These are phyloP conservation scores for Amphiprion ocellaris DNA, from an alignment of 2,113 vertebrate genomes.

Conservation along the genomic window DNA sequence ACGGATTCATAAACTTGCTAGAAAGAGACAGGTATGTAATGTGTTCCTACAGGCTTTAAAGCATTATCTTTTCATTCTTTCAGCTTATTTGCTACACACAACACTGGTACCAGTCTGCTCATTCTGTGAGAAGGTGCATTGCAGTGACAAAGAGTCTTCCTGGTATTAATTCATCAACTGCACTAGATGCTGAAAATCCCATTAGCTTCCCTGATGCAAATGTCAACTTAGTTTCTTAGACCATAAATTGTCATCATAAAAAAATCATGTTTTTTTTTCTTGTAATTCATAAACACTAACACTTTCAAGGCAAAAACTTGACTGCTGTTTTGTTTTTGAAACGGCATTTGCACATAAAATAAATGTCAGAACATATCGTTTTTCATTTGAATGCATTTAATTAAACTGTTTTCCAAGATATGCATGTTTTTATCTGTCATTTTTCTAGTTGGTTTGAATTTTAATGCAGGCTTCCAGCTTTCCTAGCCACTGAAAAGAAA, in stretches of 20 bases:
- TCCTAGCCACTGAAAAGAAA: not conserved
- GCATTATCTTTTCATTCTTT: not conserved
- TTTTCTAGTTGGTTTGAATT: slow-evolving; percentile 27
- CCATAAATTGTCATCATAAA: slow-evolving; percentile 53
- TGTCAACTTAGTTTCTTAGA: slow-evolving; percentile 63
- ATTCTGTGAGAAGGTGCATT: slow-evolving; percentile 24
- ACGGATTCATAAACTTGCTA: not conserved
- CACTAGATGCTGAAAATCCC: slow-evolving; percentile 58
- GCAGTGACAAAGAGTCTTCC: slow-evolving; percentile 28
- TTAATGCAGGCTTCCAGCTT: slow-evolving; percentile 1
- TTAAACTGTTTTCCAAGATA: slow-evolving; percentile 12
- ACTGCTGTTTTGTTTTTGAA: slow-evolving; percentile 36
- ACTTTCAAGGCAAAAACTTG: not conserved
- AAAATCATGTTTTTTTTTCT: slow-evolving; percentile 34
- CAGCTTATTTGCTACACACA: slow-evolving; percentile 1
- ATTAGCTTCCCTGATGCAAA: slow-evolving; percentile 61
- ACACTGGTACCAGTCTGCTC: not conserved
- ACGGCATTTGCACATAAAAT: slow-evolving; percentile 32
- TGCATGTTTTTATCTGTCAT: slow-evolving; percentile 21
- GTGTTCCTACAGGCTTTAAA: slow-evolving; percentile 1
- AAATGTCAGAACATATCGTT: slow-evolving; percentile 54
- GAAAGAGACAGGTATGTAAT: not conserved
- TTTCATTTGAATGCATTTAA: slow-evolving; percentile 56
- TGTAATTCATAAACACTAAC: slow-evolving; percentile 27
- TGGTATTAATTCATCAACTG: slow-evolving; percentile 60